Base-by-base conservation (phyloP, 2,888 invertebrate genomes). In the Nemotelus pantherinus region DNA sequence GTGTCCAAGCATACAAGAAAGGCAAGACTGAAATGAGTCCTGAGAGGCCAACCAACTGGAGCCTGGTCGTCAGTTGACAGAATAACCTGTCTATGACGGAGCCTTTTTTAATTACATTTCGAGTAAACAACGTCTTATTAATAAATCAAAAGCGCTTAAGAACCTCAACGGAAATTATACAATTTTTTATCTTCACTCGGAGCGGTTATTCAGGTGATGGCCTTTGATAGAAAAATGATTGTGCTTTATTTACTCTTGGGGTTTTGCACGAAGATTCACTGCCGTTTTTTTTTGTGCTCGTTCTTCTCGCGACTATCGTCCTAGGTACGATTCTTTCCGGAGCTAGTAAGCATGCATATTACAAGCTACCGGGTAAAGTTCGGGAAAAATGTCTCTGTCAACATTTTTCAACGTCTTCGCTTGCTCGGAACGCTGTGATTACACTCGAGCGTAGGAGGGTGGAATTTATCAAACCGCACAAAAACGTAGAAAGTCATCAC, bases 401-500 rank as follows among this genome's bases (percentile, higher is more conserved):
- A 58, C 74, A 74, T 74, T 74, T 74, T 74, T 74, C 63, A 60
- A 74, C 63, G 67, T 65, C 63, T 76, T 67, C 76, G 63, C 53
- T 72, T 25, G 25, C 25, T 25, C 25, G 25, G 77, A 64, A 67
- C 50, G 77, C 79, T 72, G 78, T 79, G 77, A 79, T 79, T 79
- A 79, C 79, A 75, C 77, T 78, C 75, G 65, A 77, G 77, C 75
- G 77, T 72, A 58, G 77, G 64, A 78, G 76, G 70, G 76, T 65
- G 72, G 76, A 79, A 79, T 79, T 79, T 77, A 78, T 79, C 79
- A 77, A 76, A 76, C 67, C 10, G 60, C 67, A 67, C 47, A 76
- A 78, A 79, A 78, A 77, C 78, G 72, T 77, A 67, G 79, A 68
- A 79, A 76, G 79, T 79, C 78, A 79, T 76, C 77, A 76, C 77